Evolutionary conservation across 2,888 invertebrate genomes (phyloP), one percentile per base, ranked within the genome.

Genomic region (Linnaemya tessellans): DNA sequence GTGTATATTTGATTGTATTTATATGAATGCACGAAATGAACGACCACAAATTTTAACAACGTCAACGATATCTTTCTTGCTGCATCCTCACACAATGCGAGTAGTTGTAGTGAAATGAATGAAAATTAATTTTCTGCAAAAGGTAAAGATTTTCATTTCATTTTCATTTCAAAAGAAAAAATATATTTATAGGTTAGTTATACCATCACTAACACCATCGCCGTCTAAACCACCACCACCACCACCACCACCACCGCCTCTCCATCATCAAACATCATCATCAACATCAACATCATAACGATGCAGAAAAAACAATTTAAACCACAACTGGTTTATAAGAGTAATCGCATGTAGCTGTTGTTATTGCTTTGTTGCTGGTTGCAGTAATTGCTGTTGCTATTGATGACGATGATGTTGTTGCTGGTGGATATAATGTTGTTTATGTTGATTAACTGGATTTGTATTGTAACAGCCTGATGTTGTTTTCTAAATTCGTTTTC

Each of bases 171-270:
- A 80, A 86, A 84, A 80, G 82, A 84, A 85, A 85, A 77, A 84
- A 84, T 84, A 84, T 84, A 82, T 86, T 87, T 86, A 84, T 87
- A 82, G 87, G 87, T 87, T 87, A 87, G 87, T 87, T 87, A 84
- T 80, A 86, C 84, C 78, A 78, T 71, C 73, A 35, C 35, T 73
- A 43, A 11, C 67, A 11, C 20, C 30, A 30, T n/a, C n/a, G n/a
- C n/a, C n/a, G n/a, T n/a, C n/a, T n/a, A n/a, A 58, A n/a, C n/a
- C 65, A 10, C 18, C 60, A 60, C 18, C 41, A 77, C 25, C 70
- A 54, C 18, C 43, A 20, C 65, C 75, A 41, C 22, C 71, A 43
- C 13, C 67, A n/a, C n/a, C n/a, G n/a, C n/a, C n/a, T n/a, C n/a
- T n/a, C n/a, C n/a, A n/a, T n/a, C n/a, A n/a, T n/a, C n/a, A n/a